phyloP scores from a whole-genome alignment of 2,888 invertebrate genomes.

The Autographa pulchrina region DNA sequence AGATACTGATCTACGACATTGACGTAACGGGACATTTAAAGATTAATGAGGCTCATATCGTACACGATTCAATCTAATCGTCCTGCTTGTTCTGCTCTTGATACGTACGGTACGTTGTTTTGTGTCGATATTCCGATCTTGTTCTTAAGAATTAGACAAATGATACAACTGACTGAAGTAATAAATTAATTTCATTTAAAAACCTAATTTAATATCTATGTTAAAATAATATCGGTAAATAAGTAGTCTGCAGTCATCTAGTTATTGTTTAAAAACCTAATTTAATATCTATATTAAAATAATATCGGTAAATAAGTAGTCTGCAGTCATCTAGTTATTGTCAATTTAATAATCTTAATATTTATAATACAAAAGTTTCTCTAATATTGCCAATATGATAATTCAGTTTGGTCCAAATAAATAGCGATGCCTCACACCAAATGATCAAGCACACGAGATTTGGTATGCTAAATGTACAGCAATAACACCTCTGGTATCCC shows the following conservation, averaged over 20 bases:
- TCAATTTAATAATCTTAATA: background rate
- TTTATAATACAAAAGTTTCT: background rate
- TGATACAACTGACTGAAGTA: conserved; percentile 1
- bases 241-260: background rate
- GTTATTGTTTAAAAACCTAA: conserved; percentile 8
- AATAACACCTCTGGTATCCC: background rate
- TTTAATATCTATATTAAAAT: background rate
- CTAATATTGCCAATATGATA: background rate
- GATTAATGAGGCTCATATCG: conserved; percentile 76
- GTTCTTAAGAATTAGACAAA: conserved; percentile 56
- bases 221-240: background rate
- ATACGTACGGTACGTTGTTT: conserved; percentile 52
- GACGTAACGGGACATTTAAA: conserved; percentile 77
- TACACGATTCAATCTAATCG: conserved; percentile 68
- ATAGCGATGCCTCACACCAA: background rate
- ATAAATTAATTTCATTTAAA: conserved; percentile 7
- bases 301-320: background rate
- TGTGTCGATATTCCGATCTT: conserved; percentile 65
- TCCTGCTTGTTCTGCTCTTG: conserved; percentile 54
- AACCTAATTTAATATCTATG: background rate
- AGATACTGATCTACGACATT: conserved; percentile 64
- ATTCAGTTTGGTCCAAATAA: background rate
- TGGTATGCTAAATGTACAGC: background rate
- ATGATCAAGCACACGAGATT: background rate
- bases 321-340: background rate